Percentiles rank a stretch among this genome's conserved stretches.
Conservation (phyloP, 2,888 invertebrate genomes). For the Drosophila lacicola region DNA sequence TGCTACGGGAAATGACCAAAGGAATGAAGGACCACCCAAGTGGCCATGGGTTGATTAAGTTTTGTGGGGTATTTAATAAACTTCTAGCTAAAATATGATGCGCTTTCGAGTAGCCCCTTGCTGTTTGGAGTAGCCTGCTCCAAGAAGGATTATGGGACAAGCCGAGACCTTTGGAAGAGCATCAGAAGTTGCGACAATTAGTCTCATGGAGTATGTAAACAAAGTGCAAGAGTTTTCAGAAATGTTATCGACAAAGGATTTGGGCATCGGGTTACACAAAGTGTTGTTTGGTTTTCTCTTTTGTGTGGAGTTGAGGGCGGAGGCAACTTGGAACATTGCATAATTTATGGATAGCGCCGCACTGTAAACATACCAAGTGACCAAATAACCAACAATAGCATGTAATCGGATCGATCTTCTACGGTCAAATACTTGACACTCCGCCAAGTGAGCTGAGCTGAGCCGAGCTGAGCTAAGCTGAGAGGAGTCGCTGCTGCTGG, state of each 20-base stretch:
- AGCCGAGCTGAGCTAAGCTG: not conserved
- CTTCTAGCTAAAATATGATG: too few species aligned
- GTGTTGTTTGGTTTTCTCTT: constrained; percentile 23
- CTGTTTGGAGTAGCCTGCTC: constrained; percentile 4
- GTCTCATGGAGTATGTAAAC: constrained; percentile 72
- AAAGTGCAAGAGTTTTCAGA: constrained; percentile 66
- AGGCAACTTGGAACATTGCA: constrained; percentile 49
- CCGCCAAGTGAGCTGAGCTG: not conserved
- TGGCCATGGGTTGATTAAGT: not conserved
- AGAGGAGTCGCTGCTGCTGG: constrained; percentile 56
- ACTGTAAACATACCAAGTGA: constrained; percentile 75
- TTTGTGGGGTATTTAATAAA: not conserved
- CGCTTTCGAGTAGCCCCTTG: constrained; percentile 19
- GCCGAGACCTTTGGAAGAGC: constrained; percentile 12
- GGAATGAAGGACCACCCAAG: constrained; percentile 60
- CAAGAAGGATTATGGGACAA: not conserved
- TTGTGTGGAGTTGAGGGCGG: constrained; percentile 10
- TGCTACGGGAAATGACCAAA: constrained; percentile 23
- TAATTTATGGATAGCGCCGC: constrained; percentile 79
- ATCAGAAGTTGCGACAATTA: constrained; percentile 65
- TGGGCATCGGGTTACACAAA: constrained; percentile 57
- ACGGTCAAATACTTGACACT: constrained; percentile 66
- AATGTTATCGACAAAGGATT: constrained; percentile 75
- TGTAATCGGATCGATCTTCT: constrained; percentile 69
- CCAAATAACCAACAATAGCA: constrained; percentile 53